phyloP scores from a whole-genome alignment of 2,797 vertebrate genomes.

The Triplophysa bombifrons region DNA sequence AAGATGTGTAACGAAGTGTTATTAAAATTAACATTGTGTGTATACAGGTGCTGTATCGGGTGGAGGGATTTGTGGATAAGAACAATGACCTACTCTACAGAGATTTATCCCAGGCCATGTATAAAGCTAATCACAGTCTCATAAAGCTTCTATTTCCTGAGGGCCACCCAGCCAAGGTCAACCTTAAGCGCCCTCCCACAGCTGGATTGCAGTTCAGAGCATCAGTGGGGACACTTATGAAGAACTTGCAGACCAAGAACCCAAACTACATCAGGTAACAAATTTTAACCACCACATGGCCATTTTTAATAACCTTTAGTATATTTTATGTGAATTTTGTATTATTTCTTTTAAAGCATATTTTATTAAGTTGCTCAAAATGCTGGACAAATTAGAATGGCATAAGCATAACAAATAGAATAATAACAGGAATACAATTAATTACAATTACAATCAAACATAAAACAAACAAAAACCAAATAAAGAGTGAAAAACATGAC shows the following conservation, averaged over 20 bases:
- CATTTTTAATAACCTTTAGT: too few relatives aligned
- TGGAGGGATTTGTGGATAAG: constrained; percentile 97
- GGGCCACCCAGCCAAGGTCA: constrained; percentile 94
- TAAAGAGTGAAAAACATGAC: too few relatives aligned
- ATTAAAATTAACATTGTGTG: constrained; percentile 13
- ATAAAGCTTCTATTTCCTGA: constrained; percentile 96
- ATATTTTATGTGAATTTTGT: too few relatives aligned
- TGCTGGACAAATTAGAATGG: too few relatives aligned
- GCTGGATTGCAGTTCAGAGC: constrained; percentile 97
- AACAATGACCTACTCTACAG: constrained; percentile 97
- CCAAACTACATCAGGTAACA: constrained; percentile 96
- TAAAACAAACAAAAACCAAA: too few relatives aligned
- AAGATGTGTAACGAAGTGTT: constrained; percentile 7
- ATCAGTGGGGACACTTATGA: constrained; percentile 95
- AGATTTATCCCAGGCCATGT: constrained; percentile 98
- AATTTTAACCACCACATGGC: neutral
- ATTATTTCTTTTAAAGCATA: too few relatives aligned
- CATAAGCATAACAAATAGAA: too few relatives aligned
- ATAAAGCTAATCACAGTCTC: constrained; percentile 92
- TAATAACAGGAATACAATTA: too few relatives aligned
- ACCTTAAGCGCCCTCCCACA: constrained; percentile 93
- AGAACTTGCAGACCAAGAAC: constrained; percentile 95
- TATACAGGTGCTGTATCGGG: constrained; percentile 91
- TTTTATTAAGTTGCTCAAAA: too few relatives aligned
- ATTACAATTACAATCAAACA: too few relatives aligned